Conservation (phyloP, 1,140 invertebrate genomes). For the Xylocopa sonorina region DNA sequence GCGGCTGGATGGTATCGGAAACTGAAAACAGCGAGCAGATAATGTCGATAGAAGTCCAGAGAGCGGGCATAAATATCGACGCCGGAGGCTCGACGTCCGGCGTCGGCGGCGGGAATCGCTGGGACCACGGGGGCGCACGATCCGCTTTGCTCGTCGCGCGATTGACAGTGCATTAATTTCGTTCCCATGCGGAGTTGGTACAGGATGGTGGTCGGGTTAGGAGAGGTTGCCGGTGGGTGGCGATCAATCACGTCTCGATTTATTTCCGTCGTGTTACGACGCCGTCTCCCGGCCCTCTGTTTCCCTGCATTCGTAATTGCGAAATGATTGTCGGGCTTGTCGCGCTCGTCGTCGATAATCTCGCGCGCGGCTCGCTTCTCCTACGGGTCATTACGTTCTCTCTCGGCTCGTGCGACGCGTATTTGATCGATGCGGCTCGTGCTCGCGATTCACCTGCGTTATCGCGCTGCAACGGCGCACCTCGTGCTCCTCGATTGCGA, state of each 20-base stretch:
- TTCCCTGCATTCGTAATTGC: constrained; percentile 56
- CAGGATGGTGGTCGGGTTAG: neutral
- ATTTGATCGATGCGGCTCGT: constrained; percentile 51
- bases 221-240: neutral
- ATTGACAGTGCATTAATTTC: constrained; percentile 54
- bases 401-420: constrained; percentile 36
- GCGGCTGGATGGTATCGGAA: neutral
- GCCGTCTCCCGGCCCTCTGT: constrained; percentile 31
- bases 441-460: neutral
- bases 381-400: constrained; percentile 50
- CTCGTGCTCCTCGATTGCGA: neutral
- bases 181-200: constrained; percentile 18
- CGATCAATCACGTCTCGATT: constrained; percentile 52
- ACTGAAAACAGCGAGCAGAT: neutral
- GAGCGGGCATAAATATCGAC: neutral
- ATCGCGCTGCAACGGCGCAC: constrained; percentile 2
- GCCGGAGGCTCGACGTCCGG: neutral
- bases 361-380: constrained; percentile 24
- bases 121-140: constrained; percentile 12
- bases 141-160: neutral
- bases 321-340: constrained; percentile 61
- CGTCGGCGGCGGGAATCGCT: neutral
- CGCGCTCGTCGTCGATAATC: constrained; percentile 48
- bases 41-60: neutral
- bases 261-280: constrained; percentile 39